phyloP scores from a whole-genome alignment of 92 coral and sea anemone species.

The Porites lobata region DNA sequence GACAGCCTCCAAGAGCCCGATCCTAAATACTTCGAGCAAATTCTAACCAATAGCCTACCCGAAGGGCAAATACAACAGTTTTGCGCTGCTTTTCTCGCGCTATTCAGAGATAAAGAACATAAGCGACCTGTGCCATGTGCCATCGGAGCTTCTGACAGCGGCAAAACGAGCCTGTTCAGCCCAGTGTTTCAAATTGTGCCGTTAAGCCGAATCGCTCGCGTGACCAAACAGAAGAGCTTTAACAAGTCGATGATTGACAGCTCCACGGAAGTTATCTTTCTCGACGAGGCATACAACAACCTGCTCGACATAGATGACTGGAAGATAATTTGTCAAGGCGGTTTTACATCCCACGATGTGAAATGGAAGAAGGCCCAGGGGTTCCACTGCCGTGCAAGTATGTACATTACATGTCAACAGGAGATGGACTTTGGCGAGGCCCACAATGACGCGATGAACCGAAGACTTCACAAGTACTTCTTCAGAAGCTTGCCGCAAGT shows the following conservation, averaged over 20 bases:
- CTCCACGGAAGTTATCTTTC: conserved; percentile 36
- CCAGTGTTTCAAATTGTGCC: too few species aligned
- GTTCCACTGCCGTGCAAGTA: conserved; percentile 27
- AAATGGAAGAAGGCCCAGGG: conserved; percentile 36
- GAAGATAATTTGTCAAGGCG: conserved; percentile 44
- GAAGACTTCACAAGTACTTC: conserved; percentile 24
- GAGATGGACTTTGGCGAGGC: conserved; percentile 38
- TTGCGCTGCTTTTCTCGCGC: conserved; percentile 38
- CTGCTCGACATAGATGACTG: conserved; percentile 52
- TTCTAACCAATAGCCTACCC: conserved; percentile 27
- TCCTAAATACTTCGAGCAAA: too few species aligned
- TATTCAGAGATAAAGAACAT: conserved; percentile 39
- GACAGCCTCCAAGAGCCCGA: too few species aligned
- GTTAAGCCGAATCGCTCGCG: too few species aligned
- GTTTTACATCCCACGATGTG: conserved; percentile 35
- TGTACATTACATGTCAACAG: conserved; percentile 35
- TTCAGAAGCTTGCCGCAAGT: conserved; percentile 34
- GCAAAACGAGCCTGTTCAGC: too few species aligned
- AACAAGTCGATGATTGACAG: conserved; percentile 55
- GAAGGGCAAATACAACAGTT: neutral
- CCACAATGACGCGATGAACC: conserved; percentile 46
- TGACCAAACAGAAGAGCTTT: conserved; percentile 50
- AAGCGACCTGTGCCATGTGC: conserved; percentile 57
- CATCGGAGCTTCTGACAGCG: too few species aligned
- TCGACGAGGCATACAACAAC: conserved; percentile 39